These are phyloP conservation scores for Halcyon badia DNA, from an alignment of 2,797 vertebrate genomes.

Conservation along the genomic window DNA sequence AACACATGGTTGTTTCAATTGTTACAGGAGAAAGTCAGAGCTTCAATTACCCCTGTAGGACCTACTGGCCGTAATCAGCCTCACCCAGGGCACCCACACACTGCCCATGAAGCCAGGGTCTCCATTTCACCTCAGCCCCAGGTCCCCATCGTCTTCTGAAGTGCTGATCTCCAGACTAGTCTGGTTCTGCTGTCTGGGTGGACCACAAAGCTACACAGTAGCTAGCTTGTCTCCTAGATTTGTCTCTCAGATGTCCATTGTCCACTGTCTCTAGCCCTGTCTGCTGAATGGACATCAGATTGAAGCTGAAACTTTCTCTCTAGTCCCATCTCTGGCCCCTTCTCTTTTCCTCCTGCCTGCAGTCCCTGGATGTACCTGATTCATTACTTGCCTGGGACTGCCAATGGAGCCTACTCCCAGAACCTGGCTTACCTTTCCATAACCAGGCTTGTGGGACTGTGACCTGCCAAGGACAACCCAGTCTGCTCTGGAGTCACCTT, in stretches of 20 bases:
- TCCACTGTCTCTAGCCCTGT: background rate
- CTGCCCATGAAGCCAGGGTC: fast-evolving
- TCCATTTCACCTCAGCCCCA: background rate
- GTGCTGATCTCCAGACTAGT: background rate
- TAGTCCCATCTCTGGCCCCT: background rate
- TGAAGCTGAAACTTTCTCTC: background rate
- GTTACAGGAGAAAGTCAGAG: background rate
- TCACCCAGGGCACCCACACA: background rate
- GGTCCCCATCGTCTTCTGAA: background rate
- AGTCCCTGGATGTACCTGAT: background rate
- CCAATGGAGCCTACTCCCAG: background rate
- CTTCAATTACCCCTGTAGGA: background rate
- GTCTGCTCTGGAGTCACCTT: background rate
- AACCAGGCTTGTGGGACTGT: background rate
- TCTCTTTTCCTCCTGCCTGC: background rate
- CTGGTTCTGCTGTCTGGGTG: background rate
- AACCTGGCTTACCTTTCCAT: background rate
- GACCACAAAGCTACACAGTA: fast-evolving
- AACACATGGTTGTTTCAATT: background rate
- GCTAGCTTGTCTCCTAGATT: background rate
- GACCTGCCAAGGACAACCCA: background rate
- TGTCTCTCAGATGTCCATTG: background rate
- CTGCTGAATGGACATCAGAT: background rate
- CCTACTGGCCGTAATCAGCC: background rate
- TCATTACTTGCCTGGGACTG: background rate